Evolutionary conservation across 2,888 invertebrate species (phyloP).

Genomic region (Xestia xanthographa): DNA sequence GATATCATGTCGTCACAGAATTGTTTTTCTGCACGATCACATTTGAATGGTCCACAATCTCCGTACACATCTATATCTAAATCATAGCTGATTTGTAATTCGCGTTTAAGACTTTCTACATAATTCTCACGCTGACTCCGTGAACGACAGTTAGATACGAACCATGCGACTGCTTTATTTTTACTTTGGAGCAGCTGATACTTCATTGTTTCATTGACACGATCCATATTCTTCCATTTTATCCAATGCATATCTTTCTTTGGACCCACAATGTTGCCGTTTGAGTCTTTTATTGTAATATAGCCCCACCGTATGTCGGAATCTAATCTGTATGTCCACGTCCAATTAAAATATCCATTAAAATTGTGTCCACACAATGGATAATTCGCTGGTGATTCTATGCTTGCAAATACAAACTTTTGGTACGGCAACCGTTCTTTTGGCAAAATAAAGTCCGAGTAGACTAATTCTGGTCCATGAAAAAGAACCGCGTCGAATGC

Average conservation of each 20-base stretch:
- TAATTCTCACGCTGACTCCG: constrained; percentile 63
- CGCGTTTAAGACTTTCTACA: constrained; percentile 48
- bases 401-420: constrained; percentile 76
- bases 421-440: constrained; percentile 74
- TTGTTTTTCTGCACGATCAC: constrained; percentile 61
- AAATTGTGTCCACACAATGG: constrained; percentile 74
- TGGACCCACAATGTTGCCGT: constrained; percentile 77
- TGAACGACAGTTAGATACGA: constrained; percentile 69
- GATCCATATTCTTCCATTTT: constrained; percentile 71
- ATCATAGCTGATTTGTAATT: constrained; percentile 55
- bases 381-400: constrained; percentile 75
- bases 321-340: constrained; percentile 82
- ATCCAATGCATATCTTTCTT: constrained; percentile 79
- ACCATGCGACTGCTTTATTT: constrained; percentile 74
- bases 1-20: constrained; percentile 71
- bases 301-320: constrained; percentile 83
- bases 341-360: constrained; percentile 83
- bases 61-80: constrained; percentile 67
- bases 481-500: constrained; percentile 81
- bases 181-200: constrained; percentile 65
- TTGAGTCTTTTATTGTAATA: constrained; percentile 75
- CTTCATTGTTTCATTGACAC: constrained; percentile 71
- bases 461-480: constrained; percentile 74
- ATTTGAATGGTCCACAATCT: constrained; percentile 60
- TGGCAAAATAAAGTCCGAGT: constrained; percentile 60